Evolutionary conservation across 2,888 invertebrate species (phyloP).

Genomic region (Allophyes oxyacanthae): DNA sequence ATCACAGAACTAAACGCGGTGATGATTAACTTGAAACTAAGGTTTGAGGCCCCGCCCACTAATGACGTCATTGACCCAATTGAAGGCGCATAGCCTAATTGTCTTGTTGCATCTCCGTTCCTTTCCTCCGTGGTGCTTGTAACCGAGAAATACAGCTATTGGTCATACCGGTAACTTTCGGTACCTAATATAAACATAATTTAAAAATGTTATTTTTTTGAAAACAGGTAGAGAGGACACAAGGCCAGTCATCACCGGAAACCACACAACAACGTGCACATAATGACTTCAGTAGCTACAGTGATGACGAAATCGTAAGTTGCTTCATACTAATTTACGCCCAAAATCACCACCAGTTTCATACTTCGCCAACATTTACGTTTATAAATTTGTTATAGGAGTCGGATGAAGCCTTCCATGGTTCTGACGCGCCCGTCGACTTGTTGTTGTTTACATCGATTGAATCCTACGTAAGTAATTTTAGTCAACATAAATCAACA

Average conservation of each 20-base stretch:
- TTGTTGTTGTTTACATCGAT: slow-evolving; percentile 22
- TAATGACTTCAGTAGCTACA: not conserved
- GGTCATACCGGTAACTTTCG: too few relatives aligned
- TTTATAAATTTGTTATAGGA: slow-evolving; percentile 38
- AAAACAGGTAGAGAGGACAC: slow-evolving; percentile 5
- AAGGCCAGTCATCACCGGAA: not conserved
- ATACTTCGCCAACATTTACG: slow-evolving; percentile 8
- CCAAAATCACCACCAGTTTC: too few relatives aligned
- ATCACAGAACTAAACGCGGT: too few relatives aligned
- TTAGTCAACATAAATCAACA: slow-evolving; percentile 1
- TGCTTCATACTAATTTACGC: not conserved
- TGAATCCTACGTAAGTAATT: slow-evolving; percentile 37
- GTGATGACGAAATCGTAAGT: not conserved
- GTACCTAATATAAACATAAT: too few relatives aligned
- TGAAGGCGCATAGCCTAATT: too few relatives aligned
- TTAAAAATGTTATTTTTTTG: not conserved
- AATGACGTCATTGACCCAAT: too few relatives aligned
- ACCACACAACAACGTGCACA: too few relatives aligned
- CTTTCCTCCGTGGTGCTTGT: too few relatives aligned
- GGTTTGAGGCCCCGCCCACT: too few relatives aligned
- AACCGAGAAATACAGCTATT: too few relatives aligned
- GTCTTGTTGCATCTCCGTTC: too few relatives aligned
- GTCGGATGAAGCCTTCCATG: slow-evolving; percentile 23
- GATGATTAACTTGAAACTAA: too few relatives aligned
- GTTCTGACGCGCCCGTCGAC: slow-evolving; percentile 8